A percentile compares a stretch with the other conserved stretches of the same genome.
Evolutionary conservation across 2,797 vertebrate species (phyloP).

Genomic region (Adrianichthys oophorus): DNA sequence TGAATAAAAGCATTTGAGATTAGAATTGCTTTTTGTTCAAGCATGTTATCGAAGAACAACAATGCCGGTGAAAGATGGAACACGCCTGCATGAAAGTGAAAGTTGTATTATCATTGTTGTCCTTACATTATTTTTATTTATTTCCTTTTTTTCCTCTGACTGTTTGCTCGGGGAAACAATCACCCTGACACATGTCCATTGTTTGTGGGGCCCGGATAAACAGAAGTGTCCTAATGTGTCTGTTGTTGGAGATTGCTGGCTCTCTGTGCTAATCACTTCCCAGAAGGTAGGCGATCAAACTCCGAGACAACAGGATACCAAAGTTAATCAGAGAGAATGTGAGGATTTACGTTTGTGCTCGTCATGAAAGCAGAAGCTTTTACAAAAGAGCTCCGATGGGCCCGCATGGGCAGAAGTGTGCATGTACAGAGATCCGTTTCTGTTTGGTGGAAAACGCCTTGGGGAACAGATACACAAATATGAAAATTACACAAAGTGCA

Average conservation of each 20-base stretch:
- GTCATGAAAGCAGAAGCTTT: constrained; percentile 62
- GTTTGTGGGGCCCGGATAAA: constrained; percentile 55
- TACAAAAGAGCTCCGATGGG: constrained; percentile 46
- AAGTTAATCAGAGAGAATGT: constrained; percentile 58
- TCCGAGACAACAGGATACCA: constrained; percentile 67
- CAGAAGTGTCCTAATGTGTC: constrained; percentile 61
- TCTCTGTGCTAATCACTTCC: constrained; percentile 56
- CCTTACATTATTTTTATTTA: constrained; percentile 39
- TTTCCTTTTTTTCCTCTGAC: constrained; percentile 48
- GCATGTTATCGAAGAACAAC: constrained; percentile 64
- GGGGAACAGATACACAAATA: constrained; percentile 59
- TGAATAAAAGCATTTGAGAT: constrained; percentile 65
- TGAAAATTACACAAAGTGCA: constrained; percentile 54
- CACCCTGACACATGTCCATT: constrained; percentile 62
- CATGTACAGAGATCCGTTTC: constrained; percentile 43
- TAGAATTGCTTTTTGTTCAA: constrained; percentile 56
- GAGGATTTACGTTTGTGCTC: constrained; percentile 75
- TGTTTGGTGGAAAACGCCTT: constrained; percentile 61
- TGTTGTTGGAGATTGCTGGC: constrained; percentile 64
- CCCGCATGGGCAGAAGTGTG: constrained; percentile 32
- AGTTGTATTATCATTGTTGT: constrained; percentile 52
- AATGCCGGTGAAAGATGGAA: constrained; percentile 51
- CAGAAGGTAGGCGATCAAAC: constrained; percentile 74
- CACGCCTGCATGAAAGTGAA: constrained; percentile 55
- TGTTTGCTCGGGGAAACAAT: constrained; percentile 56